Base-by-base conservation (phyloP, 2,113 vertebrate genomes). In the Sclerurus mexicanus region DNA sequence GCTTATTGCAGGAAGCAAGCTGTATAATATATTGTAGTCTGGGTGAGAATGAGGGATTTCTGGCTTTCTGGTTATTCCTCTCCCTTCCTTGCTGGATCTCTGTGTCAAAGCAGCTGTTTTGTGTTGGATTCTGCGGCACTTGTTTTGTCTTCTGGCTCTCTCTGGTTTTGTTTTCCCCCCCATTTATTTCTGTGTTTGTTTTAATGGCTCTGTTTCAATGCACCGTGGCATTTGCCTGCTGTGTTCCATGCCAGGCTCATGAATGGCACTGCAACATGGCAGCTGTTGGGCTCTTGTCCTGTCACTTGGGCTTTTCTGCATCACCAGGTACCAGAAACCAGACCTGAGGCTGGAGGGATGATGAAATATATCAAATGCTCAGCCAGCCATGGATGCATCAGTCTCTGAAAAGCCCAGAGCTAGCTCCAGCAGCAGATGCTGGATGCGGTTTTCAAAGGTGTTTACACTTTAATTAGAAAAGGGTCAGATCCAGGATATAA, bases 251-350 rank as follows among this genome's bases (percentile, higher is more conserved):
- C 81, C 52, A 39, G 62, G 20, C 71, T 89, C 1, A 0, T 66
- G 39, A 71, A 21, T 64, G 58, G 35, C 62, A 35, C 50, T n/a
- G 56, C 59, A 19, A 0, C 0, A 11, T 87, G 87, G 47, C 74
- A 95, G 93, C 69, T 92, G 77, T 39, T 89, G 78, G 56, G 60
- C 30, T 91, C 35, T 50, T 72, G 20, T 63, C 44, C 40, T 68
- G 84, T 95, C 87, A 20, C 56, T 68, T 52, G 78, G 74, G 37
- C 53, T 93, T 87, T 94, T 95, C 93, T 93, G 87, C 94, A 50
- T 91, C 77, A n/a, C 78, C 46, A 75, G 39, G 35, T 80, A 74
- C 50, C 46, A 55, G 56, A 87, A 90, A 49, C 10, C 47, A 75
- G 53, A 69, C 47, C 30, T 28, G 63, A 87, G 53, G 46, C 21